Base-by-base conservation (phyloP, 2,888 invertebrate genomes). In the Leptothorax acervorum region DNA sequence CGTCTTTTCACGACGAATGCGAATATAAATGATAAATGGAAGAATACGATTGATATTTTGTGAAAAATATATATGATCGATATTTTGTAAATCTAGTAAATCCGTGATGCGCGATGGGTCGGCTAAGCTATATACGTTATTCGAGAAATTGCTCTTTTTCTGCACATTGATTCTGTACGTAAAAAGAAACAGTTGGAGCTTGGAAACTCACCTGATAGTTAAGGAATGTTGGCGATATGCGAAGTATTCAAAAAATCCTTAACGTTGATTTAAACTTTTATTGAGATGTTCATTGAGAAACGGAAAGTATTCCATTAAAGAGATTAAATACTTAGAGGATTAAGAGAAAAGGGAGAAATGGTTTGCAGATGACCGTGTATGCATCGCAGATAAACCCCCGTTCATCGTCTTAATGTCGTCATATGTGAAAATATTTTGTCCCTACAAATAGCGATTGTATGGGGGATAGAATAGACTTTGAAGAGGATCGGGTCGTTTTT, bases 351-450 rank as follows among this genome's bases (percentile, higher is more conserved):
- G 1, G 18, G 15, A 45, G 9, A 66, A 55, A 35, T 35, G 5
- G 35, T 35, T 35, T 35, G 35, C 6, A 35, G 0, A 35, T 35
- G 35, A 35, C 35, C 5, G 6, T 35, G 35, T 6, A 23, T 11
- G 57, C 15, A 3, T 3, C 48, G 35, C n/a, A 35, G 39, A 79
- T 79, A 39, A 79, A 28, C 8, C 5, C 23, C 35, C 55, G 35
- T 79, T 57, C 11, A 9, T 48, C 79, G 71, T 39, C 70, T 71
- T 39, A 60, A 81, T 12, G 60, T 71, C 79, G 68, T 18, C 48
- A 35, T 15, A 28, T 23, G 31, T 28, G 60, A 81, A 71, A 81
- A 81, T 81, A 81, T 71, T 71, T 81, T 70, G 60, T 23, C 18
- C 28, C 51, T 35, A n/a, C 48, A 51, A 81, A 81, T 62, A 39